Evolutionary conservation across 2,797 vertebrate species (phyloP).

Genomic region (Enoplosus armatus): DNA sequence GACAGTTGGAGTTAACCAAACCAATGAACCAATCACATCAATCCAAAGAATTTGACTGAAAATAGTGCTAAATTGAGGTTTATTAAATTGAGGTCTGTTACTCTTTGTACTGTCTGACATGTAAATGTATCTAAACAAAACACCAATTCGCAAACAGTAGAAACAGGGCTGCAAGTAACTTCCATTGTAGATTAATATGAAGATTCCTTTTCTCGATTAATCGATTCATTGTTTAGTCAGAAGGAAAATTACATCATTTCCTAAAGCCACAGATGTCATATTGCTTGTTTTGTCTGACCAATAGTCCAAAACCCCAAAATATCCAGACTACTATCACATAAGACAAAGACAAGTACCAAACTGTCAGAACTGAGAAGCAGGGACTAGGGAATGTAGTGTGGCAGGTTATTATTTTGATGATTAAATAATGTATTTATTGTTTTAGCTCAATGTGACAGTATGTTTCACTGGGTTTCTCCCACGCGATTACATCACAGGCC

Average conservation of each 20-base stretch:
- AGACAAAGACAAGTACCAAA: not conserved
- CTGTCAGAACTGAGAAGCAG: not conserved
- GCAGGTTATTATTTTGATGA: not conserved
- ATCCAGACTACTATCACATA: not conserved
- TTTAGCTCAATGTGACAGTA: not conserved
- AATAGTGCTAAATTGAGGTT: not conserved
- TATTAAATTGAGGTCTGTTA: not conserved
- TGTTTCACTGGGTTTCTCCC: slow-evolving; percentile 15
- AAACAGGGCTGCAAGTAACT: not conserved
- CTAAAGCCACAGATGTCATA: not conserved
- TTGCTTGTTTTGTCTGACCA: not conserved
- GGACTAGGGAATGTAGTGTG: not conserved
- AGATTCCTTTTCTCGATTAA: not conserved
- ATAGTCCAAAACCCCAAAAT: not conserved
- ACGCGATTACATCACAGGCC: slow-evolving; percentile 31
- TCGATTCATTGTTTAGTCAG: not conserved
- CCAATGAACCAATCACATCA: too few species aligned
- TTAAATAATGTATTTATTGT: not conserved
- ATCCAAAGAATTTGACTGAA: not conserved
- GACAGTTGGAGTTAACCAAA: not conserved
- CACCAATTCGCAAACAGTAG: too few species aligned
- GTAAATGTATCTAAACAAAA: too few species aligned
- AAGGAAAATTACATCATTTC: not conserved
- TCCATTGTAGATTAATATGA: not conserved
- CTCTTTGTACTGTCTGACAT: too few species aligned